Percentiles rank a stretch among this genome's conserved stretches.
Evolutionary conservation across 2,888 invertebrate genomes (phyloP).

Genomic region (Coremacera marginata): DNA sequence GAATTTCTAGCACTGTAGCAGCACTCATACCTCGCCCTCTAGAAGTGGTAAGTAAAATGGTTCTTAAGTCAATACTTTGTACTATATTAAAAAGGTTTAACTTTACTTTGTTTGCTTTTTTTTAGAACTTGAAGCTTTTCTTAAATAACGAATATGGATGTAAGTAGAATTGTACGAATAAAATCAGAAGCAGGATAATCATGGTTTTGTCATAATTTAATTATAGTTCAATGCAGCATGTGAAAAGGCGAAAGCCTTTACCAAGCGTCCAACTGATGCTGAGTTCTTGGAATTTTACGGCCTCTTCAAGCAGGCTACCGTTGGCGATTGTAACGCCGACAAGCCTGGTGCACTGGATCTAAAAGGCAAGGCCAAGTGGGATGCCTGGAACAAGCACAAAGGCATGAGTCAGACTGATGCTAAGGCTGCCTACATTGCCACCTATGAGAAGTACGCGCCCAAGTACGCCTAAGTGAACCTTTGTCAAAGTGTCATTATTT

Average conservation of each 20-base stretch:
- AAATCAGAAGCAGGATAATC: neutral
- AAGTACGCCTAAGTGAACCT: constrained; percentile 69
- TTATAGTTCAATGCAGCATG: constrained; percentile 79
- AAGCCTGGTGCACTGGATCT: constrained; percentile 89
- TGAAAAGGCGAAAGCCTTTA: constrained; percentile 81
- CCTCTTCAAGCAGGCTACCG: constrained; percentile 85
- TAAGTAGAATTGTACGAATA: neutral
- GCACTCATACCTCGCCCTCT: neutral
- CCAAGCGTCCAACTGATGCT: constrained; percentile 80
- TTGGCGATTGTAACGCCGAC: constrained; percentile 84
- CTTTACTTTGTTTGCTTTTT: neutral
- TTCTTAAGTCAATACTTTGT: neutral
- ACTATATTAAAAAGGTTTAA: neutral
- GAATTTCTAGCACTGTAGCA: neutral
- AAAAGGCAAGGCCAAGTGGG: constrained; percentile 95
- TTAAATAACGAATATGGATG: neutral
- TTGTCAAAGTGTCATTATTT: neutral
- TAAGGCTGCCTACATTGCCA: constrained; percentile 83
- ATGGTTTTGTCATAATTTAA: neutral
- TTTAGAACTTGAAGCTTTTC: neutral
- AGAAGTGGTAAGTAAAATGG: neutral
- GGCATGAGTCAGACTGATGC: constrained; percentile 83
- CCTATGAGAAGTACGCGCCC: constrained; percentile 73
- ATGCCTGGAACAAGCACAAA: constrained; percentile 88
- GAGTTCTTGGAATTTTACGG: constrained; percentile 88